Evolutionary conservation across 2,113 vertebrate genomes (phyloP).

Genomic region (Piprites chloris): DNA sequence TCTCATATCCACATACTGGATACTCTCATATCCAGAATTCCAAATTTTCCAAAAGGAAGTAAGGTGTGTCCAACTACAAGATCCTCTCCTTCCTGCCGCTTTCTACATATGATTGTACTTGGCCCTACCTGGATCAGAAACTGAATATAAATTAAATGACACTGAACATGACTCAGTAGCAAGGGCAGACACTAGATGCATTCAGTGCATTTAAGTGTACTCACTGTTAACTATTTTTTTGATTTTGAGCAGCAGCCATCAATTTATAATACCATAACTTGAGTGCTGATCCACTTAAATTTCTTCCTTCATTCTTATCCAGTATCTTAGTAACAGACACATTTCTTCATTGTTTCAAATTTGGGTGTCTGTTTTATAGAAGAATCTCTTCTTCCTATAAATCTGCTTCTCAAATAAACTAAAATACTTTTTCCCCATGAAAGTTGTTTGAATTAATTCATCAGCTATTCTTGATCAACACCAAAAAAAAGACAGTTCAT

Average conservation of each 20-base stretch:
- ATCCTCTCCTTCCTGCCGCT: background rate
- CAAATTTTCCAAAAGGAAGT: background rate
- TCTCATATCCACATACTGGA: background rate
- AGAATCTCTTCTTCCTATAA: background rate
- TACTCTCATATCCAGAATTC: background rate
- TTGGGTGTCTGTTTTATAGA: background rate
- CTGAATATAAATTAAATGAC: background rate
- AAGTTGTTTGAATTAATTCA: background rate
- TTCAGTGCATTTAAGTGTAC: background rate
- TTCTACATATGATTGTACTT: background rate
- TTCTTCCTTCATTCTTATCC: background rate
- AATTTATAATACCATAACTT: background rate
- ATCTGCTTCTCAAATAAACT: background rate
- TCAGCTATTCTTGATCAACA: background rate
- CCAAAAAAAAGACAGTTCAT: background rate
- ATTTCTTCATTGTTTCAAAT: background rate
- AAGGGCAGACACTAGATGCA: background rate
- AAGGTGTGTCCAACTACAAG: background rate
- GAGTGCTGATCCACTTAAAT: background rate
- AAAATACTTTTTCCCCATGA: background rate
- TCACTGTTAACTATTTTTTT: background rate
- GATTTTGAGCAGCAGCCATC: background rate
- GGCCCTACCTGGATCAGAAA: background rate
- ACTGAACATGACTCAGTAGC: background rate
- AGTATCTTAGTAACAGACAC: background rate